These are phyloP conservation scores for Microcebus murinus DNA, from an alignment of 2,113 vertebrate species.

Conservation along the genomic window DNA sequence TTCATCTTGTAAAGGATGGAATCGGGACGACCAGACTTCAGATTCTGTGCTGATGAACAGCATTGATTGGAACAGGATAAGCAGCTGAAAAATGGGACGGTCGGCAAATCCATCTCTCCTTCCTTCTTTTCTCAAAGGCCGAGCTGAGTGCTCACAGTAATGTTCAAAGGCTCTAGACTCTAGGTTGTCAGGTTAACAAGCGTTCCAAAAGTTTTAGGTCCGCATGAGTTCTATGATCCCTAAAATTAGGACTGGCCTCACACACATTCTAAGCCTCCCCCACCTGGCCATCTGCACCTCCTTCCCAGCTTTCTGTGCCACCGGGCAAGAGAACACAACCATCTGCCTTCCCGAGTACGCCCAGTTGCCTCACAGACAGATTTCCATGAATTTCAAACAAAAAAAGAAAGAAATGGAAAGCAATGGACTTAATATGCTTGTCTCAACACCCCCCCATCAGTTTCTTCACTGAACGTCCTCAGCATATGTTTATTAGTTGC, in stretches of 20 bases:
- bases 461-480: constrained; percentile 17
- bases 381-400: constrained; percentile 53
- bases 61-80: not conserved
- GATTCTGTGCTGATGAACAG: not conserved
- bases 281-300: constrained; percentile 28
- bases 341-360: constrained; percentile 49
- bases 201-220: not conserved
- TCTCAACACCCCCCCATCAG: not conserved
- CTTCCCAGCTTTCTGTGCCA: constrained; percentile 16
- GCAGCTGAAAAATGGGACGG: not conserved
- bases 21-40: not conserved
- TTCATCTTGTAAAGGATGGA: not conserved
- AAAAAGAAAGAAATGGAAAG: not conserved
- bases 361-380: constrained; percentile 21
- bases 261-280: not conserved
- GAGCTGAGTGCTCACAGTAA: not conserved
- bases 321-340: constrained; percentile 14
- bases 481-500: constrained; percentile 37
- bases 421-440: constrained; percentile 3
- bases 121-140: not conserved
- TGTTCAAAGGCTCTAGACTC: not conserved
- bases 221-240: not conserved
- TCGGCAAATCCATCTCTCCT: not conserved
- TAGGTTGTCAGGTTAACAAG: constrained; percentile 7
- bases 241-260: constrained; percentile 32